Evolutionary conservation across 2,113 vertebrate genomes (phyloP).

Genomic region (Stegastes partitus): DNA sequence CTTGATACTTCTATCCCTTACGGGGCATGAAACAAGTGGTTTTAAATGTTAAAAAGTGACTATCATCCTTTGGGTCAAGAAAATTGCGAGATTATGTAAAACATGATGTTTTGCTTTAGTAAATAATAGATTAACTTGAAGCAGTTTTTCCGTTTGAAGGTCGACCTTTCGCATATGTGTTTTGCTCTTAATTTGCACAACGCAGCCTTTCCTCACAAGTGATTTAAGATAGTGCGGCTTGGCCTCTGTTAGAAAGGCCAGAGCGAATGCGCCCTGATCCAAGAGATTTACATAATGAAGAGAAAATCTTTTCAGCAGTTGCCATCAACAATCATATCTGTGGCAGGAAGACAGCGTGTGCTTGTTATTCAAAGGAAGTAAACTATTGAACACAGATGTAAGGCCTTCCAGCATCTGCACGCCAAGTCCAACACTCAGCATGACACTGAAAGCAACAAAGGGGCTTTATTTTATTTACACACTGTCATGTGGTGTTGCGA

Average conservation of each 20-base stretch:
- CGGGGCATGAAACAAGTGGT: too few relatives aligned
- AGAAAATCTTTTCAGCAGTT: conserved; percentile 56
- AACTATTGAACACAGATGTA: conserved; percentile 52
- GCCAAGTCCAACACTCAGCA: conserved; percentile 52
- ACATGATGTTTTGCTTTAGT: not conserved
- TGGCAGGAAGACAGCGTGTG: not conserved
- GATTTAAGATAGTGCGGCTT: conserved; percentile 3
- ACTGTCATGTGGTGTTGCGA: conserved; percentile 12
- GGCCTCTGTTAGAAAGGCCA: conserved; percentile 35
- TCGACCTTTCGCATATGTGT: not conserved
- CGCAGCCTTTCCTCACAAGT: conserved; percentile 2
- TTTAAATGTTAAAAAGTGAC: not conserved
- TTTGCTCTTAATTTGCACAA: conserved; percentile 13
- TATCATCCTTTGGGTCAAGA: not conserved
- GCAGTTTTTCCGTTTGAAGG: not conserved
- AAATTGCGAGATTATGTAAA: not conserved
- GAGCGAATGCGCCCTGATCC: conserved; percentile 31
- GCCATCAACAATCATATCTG: conserved; percentile 45
- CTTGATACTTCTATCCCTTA: not conserved
- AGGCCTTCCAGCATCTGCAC: conserved; percentile 33
- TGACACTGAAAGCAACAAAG: conserved; percentile 42
- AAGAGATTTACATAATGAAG: conserved; percentile 49
- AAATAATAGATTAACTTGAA: not conserved
- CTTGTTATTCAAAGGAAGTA: conserved; percentile 61
- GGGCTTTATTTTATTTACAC: conserved; percentile 49